Evolutionary conservation across 2,113 vertebrate genomes (phyloP).

Genomic region (Halcyon malimbica): DNA sequence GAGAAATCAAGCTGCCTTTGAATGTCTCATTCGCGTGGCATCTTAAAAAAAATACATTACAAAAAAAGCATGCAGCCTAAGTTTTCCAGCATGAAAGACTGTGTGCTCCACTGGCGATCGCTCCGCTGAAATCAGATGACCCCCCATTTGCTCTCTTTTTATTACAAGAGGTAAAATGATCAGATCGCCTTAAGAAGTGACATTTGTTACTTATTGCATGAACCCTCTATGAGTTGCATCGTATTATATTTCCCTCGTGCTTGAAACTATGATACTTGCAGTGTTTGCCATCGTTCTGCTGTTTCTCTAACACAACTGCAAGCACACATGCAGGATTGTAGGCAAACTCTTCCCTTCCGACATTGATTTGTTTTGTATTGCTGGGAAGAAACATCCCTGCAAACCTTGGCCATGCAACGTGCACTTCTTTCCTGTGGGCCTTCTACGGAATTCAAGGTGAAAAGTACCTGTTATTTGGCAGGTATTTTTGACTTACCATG

Average conservation of each 20-base stretch:
- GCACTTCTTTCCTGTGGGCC: not conserved
- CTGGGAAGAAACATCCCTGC: not conserved
- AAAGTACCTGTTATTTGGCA: not conserved
- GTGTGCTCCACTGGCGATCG: not conserved
- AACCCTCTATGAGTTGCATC: not conserved
- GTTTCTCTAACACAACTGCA: not conserved
- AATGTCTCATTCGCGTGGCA: not conserved
- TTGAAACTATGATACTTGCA: not conserved
- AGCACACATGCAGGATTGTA: not conserved
- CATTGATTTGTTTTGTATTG: conserved; percentile 9
- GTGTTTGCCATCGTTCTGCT: not conserved
- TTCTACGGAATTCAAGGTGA: not conserved
- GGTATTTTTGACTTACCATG: not conserved
- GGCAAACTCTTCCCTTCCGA: not conserved
- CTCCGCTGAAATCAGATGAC: not conserved
- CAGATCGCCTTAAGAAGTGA: not conserved
- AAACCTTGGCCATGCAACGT: not conserved
- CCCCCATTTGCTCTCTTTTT: not conserved
- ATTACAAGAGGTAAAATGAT: not conserved
- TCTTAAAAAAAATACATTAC: not conserved
- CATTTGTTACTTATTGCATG: not conserved
- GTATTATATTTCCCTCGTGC: not conserved
- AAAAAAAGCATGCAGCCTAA: not conserved
- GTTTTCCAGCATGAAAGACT: not conserved
- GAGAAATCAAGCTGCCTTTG: not conserved